Evolutionary conservation across 2,888 invertebrate species (phyloP).

Genomic region (Hypomecis atomaria): DNA sequence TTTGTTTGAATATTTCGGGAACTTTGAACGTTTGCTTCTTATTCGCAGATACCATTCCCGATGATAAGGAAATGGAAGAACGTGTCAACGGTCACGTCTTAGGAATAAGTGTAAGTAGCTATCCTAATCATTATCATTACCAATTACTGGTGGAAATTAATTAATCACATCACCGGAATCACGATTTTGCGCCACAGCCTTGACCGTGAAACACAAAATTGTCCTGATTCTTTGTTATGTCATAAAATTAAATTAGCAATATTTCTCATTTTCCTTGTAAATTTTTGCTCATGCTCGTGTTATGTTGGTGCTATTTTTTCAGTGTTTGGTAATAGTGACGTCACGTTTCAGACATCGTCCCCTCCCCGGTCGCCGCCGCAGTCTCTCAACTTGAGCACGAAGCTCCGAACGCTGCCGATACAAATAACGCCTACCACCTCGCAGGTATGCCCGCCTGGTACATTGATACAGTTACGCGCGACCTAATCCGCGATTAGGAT

Average conservation of each 20-base stretch:
- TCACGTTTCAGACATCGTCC: conserved; percentile 68
- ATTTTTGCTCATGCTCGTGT: background rate
- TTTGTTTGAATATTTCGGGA: conserved; percentile 17
- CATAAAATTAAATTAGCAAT: background rate
- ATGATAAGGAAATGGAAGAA: conserved; percentile 72
- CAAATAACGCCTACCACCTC: conserved; percentile 78
- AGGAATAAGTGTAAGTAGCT: conserved; percentile 77
- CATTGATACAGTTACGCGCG: conserved; percentile 71
- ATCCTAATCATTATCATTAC: background rate
- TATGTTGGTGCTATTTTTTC: conserved; percentile 4
- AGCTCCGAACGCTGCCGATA: conserved; percentile 75
- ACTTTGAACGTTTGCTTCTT: conserved; percentile 21
- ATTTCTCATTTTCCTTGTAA: background rate
- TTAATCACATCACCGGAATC: too few species aligned
- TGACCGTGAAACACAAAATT: too few species aligned
- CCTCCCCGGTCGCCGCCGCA: conserved; percentile 71
- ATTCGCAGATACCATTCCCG: conserved; percentile 65
- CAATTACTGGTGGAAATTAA: background rate
- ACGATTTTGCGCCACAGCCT: too few species aligned
- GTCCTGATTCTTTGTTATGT: too few species aligned
- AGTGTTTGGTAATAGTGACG: conserved; percentile 20
- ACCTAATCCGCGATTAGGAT: conserved; percentile 71
- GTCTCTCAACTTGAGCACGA: conserved; percentile 75
- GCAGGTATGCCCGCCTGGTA: conserved; percentile 79
- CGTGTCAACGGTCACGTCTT: conserved; percentile 72